Base-by-base conservation (phyloP, 2,888 invertebrate genomes). In the Tuberolachnus salignus region DNA sequence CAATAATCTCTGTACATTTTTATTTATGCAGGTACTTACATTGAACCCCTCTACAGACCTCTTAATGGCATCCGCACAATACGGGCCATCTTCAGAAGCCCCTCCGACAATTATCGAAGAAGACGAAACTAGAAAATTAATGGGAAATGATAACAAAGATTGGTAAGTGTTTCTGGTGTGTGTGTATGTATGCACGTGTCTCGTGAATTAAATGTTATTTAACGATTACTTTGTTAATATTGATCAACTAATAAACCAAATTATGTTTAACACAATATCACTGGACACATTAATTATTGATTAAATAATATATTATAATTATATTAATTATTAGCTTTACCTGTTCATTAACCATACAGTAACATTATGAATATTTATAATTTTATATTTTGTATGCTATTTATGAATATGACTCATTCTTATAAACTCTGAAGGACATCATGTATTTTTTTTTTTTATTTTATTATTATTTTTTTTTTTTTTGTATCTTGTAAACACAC, bases 1-100 rank as follows among this genome's bases (percentile, higher is more conserved):
- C 51, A 34, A n/a, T 34, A 67, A 81, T 13, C 16, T 3, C 46
- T 26, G 19, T 70, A 8, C 19, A 42, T 80, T 71, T 34, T 34
- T 23, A 57, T 64, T 44, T 42, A 51, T 13, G 4, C 59, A 88
- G 71, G 88, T 90, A 49, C 87, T 90, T 61, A 91, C 91, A 1
- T 88, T 91, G 75, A 92, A 92, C 86, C 92, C 92, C 70, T 92
- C 92, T 66, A 92, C 92, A 51, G 92, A 92, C 87, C 89, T 92
- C 49, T 87, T 92, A 82, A 92, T 92, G 70, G 86, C 87, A 81
- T 91, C 92, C 51, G 91, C 91, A 49, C 92, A 92, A 86, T 92
- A 92, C 86, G 92, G 91, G 66, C 91, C 92, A 0, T 91, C 92
- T 21, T 89, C 91, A 53, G 92, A 92, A 86, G 91, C 92, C 64